Percentiles rank a stretch among this genome's conserved stretches.
These are phyloP conservation scores for Bombus confusus DNA, from an alignment of 1,140 invertebrate genomes.

Conservation along the genomic window DNA sequence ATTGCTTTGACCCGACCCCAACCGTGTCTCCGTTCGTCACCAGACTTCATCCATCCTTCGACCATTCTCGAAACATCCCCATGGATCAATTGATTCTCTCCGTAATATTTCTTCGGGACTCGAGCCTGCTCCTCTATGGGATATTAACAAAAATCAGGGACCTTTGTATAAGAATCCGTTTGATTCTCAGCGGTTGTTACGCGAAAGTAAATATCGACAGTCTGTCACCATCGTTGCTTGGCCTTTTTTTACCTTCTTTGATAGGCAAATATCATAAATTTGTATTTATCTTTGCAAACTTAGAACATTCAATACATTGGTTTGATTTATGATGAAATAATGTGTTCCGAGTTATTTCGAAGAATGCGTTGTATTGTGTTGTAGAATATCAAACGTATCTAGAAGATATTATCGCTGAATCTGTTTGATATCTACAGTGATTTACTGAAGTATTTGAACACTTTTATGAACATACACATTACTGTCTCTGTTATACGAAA, in stretches of 20 bases:
- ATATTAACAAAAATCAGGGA: neutral
- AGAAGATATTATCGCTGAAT: too few relatives aligned
- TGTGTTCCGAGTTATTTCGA: too few relatives aligned
- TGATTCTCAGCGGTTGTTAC: neutral
- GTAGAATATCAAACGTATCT: too few relatives aligned
- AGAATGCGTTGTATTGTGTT: too few relatives aligned
- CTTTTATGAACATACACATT: too few relatives aligned
- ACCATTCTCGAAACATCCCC: constrained; percentile 23
- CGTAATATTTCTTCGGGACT: constrained; percentile 3
- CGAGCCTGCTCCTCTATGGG: too few relatives aligned
- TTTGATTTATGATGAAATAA: too few relatives aligned
- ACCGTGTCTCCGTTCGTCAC: constrained; percentile 40
- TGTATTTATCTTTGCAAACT: too few relatives aligned
- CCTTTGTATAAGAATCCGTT: neutral
- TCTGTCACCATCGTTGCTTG: neutral
- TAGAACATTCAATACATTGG: too few relatives aligned
- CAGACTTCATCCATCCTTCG: constrained; percentile 48
- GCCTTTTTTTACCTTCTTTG: neutral
- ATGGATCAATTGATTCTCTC: constrained; percentile 48
- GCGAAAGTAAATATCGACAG: neutral
- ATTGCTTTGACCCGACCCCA: constrained; percentile 56
- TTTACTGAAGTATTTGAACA: too few relatives aligned
- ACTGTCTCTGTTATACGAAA: too few relatives aligned
- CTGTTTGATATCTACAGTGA: too few relatives aligned
- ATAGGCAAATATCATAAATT: neutral